Conservation (phyloP, 2,797 vertebrate genomes). For the Chaenodraco wilsoni region DNA sequence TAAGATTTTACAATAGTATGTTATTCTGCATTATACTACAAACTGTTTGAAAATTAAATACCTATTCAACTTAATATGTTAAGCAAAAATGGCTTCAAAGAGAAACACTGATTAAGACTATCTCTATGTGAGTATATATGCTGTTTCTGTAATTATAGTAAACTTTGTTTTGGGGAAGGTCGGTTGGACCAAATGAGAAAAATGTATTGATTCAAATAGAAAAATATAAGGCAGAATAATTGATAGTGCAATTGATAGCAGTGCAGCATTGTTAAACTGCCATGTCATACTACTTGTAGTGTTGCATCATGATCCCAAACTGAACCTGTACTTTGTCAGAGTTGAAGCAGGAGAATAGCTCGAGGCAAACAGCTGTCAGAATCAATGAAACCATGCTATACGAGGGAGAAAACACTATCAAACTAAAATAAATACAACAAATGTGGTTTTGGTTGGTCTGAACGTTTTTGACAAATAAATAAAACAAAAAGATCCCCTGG, state of each 20-base stretch:
- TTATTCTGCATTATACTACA: background rate
- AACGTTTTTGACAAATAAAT: conserved; percentile 25
- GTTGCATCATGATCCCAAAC: conserved; percentile 19
- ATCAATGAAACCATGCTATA: conserved; percentile 43
- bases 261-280: conserved; percentile 1
- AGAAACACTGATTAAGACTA: too few relatives aligned
- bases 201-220: background rate
- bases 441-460: conserved; percentile 33
- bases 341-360: conserved; percentile 51
- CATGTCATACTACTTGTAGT: background rate
- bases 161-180: too few relatives aligned
- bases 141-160: too few relatives aligned
- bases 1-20: background rate
- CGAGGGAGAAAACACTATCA: conserved; percentile 28
- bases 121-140: too few relatives aligned
- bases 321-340: conserved; percentile 44
- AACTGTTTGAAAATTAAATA: background rate
- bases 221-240: background rate
- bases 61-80: background rate
- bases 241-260: background rate
- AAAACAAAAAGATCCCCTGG: conserved; percentile 12
- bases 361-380: conserved; percentile 60
- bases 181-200: too few relatives aligned
- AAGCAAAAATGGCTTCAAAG: too few relatives aligned
- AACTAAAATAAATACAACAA: conserved; percentile 33